Conservation (phyloP, 2,113 vertebrate genomes). For the Perognathus longimembris region DNA sequence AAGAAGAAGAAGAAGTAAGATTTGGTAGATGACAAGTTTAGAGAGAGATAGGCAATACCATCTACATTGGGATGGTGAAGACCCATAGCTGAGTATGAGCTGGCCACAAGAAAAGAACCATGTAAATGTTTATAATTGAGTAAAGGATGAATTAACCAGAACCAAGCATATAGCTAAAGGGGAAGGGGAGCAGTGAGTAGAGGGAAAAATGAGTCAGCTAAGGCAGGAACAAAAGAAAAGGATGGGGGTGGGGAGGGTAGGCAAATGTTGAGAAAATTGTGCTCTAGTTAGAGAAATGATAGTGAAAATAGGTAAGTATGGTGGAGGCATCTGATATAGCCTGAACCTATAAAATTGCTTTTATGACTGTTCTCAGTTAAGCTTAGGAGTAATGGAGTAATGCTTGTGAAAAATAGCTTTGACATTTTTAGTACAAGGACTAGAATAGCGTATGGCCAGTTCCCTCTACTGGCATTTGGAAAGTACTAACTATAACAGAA, state of each 20-base stretch:
- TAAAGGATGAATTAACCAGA: slow-evolving; percentile 15
- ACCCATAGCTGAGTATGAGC: neutral
- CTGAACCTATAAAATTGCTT: neutral
- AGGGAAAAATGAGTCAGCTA: neutral
- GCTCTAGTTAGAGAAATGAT: neutral
- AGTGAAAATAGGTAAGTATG: neutral
- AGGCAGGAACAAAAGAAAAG: neutral
- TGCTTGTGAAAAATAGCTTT: slow-evolving; percentile 25
- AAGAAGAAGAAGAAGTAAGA: too few relatives aligned
- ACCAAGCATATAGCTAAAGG: neutral
- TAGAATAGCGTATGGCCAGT: slow-evolving; percentile 17
- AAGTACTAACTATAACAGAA: neutral
- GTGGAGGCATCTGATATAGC: neutral
- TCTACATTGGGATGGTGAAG: neutral
- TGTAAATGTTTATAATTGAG: neutral
- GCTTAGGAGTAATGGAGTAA: neutral
- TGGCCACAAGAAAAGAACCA: neutral
- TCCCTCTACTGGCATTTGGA: slow-evolving; percentile 17
- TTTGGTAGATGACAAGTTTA: slow-evolving; percentile 6
- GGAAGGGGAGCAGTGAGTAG: neutral
- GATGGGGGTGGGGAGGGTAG: neutral
- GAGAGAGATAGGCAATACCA: neutral
- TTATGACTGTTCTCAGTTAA: neutral
- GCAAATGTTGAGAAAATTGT: slow-evolving; percentile 14
- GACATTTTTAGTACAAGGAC: slow-evolving; percentile 7